phyloP scores from a whole-genome alignment of 2,113 vertebrate genomes.

The Colaptes auratus region DNA sequence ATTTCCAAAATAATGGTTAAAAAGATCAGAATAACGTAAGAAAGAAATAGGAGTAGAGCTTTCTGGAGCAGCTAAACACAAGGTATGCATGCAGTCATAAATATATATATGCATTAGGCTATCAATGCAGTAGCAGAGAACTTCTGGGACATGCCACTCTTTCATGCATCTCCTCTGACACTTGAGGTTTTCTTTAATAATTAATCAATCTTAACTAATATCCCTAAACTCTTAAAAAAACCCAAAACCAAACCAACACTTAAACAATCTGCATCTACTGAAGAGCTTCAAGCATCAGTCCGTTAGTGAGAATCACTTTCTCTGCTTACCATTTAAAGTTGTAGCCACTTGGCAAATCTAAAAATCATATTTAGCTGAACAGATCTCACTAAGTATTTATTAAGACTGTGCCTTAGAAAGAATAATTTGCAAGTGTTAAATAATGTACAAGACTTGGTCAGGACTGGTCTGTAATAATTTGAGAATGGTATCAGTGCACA shows the following conservation, averaged over 20 bases:
- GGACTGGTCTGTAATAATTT: background rate
- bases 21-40: background rate
- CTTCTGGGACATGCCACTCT: conserved; percentile 7
- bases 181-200: background rate
- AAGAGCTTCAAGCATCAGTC: background rate
- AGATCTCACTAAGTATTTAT: background rate
- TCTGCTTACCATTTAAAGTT: background rate
- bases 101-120: background rate
- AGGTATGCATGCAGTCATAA: conserved; percentile 6
- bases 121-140: background rate
- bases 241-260: background rate
- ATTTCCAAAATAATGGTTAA: background rate
- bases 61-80: background rate
- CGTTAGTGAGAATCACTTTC: background rate
- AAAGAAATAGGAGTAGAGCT: background rate
- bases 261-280: background rate
- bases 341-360: background rate
- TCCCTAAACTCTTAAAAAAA: background rate
- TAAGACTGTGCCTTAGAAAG: background rate
- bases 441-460: background rate
- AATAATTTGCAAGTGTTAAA: background rate
- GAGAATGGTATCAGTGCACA: background rate
- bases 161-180: background rate
- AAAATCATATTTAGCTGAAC: background rate
- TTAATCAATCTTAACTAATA: background rate